Percentiles rank a stretch among this genome's conserved stretches.
These are phyloP conservation scores for Chydorus sphaericus DNA, from an alignment of 2,888 invertebrate species.

Conservation along the genomic window DNA sequence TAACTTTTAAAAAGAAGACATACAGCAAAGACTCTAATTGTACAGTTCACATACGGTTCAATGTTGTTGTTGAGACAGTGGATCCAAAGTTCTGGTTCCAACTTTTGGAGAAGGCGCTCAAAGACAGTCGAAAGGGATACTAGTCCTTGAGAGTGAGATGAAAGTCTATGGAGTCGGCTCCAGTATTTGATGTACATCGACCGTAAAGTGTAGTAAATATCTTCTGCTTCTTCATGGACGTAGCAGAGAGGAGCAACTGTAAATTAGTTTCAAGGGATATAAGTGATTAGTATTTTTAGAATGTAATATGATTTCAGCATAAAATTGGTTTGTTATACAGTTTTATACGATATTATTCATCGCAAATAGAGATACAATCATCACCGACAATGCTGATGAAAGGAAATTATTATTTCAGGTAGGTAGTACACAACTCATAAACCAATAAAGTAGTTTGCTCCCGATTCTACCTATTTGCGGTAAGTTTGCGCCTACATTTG, in stretches of 20 bases:
- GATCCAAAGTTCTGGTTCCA: constrained; percentile 78
- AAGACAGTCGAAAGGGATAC: constrained; percentile 77
- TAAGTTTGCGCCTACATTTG: no score
- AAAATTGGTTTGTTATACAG: no score
- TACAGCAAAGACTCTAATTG: not conserved
- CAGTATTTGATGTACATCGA: constrained; percentile 84
- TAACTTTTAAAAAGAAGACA: not conserved
- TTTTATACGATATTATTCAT: no score
- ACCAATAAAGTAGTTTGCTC: no score
- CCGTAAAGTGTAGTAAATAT: constrained; percentile 76
- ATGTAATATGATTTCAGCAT: not conserved
- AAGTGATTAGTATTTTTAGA: no score
- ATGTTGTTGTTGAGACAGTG: constrained; percentile 77
- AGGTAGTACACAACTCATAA: no score
- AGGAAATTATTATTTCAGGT: no score
- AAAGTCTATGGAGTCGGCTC: constrained; percentile 79
- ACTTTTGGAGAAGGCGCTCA: constrained; percentile 74
- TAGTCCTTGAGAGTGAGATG: constrained; percentile 84
- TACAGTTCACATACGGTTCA: constrained; percentile 62
- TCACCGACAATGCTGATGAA: no score
- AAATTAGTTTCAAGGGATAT: no score
- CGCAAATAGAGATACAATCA: no score
- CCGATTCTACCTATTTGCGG: no score
- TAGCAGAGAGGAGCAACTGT: constrained; percentile 89
- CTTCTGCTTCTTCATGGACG: constrained; percentile 71